Base-by-base conservation (phyloP, 2,797 vertebrate species). In the Typhlichthys eigenmanni region DNA sequence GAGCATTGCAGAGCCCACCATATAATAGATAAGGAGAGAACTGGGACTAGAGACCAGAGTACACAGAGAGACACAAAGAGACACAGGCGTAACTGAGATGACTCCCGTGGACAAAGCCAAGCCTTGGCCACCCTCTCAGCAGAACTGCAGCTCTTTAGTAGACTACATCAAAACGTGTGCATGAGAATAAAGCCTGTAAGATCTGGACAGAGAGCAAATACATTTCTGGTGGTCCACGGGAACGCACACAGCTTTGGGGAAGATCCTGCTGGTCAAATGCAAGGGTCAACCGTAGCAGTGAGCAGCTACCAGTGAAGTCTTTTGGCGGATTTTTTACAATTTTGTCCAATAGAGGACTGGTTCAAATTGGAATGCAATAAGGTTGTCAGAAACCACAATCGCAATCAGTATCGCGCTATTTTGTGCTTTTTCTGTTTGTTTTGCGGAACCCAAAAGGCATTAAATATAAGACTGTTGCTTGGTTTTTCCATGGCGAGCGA, bases 1-100 rank as follows among this genome's bases (percentile, higher is more conserved):
- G 77, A 87, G 85, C 84, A 94, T 92, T 91, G 93, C 91, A 92
- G 92, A 92, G 93, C 93, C 95, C 95, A 93, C 93, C 92, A 91
- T 93, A 82, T 90, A 78, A 69, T 69, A 96, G 96, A 99, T 98
- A 98, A 98, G 95, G 68, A 46, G 66, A 43, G 51, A 71, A 74
- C 75, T 78, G 81, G 72, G 87, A 85, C 79, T 85, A 72, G 64
- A 78, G 77, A 81, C 68, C 75, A 87, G 89, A 90, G 88, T 71
- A 57, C 83, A 93, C 76, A 85, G 66, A 70, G 72, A 74, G 73
- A 74, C 77, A 34, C 60, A 86, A 77, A 56, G 61, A 77, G 72
- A 62, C 81, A 73, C 82, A 89, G 68, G 89, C 92, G 86, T 91
- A 80, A 86, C 84, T 86, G 90, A 90, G 92, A 95, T 90, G 92